Evolutionary conservation across 2,888 invertebrate genomes (phyloP), one percentile per base, ranked within the genome.

Genomic region (Branchellion lobata): DNA sequence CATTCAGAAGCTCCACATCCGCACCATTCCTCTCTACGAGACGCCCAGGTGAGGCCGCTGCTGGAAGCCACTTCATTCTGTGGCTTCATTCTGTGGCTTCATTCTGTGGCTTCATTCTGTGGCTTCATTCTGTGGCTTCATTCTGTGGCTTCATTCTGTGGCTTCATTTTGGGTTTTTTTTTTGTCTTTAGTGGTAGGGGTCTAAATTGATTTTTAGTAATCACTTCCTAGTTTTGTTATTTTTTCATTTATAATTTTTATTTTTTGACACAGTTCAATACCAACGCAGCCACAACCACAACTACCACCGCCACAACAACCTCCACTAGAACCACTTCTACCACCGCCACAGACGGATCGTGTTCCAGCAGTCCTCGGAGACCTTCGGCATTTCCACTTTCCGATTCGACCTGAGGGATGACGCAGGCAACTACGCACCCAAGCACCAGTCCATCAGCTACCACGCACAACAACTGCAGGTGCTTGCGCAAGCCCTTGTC

Each of bases 1-100:
- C 88, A 98, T 98, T 82, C 97, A 98, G 88, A 98, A 98, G 87
- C 89, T 98, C 27, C 98, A 98, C 88, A 98, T 98, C 84, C 90
- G 98, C 79, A 96, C 96, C 0, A 95, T 99, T 29, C 94, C 95
- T 0, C 89, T 99, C 0, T 94, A 94, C 0, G 99, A 99, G 89
- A 94, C 95, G 0, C 96, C 97, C 0, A 90, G 88, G 86, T 87
- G 83, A 40, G 68, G 33, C 5, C 14, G 40, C 40, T 14, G 40
- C 40, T 14, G 40, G n/a, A n/a, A n/a, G n/a, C n/a, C n/a, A n/a
- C n/a, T 33, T 8, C 8, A 8, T 75, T 11, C 34, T 31, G n/a
- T 71, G 3, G 31, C 11, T 31, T 31, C 1, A 18, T 1, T 36
- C 36, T 40, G 2, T 1, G 36, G 31, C 21, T 21, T 8, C 36